Evolutionary conservation across 2,888 invertebrate genomes (phyloP).

Genomic region (Mesoligia furuncula): DNA sequence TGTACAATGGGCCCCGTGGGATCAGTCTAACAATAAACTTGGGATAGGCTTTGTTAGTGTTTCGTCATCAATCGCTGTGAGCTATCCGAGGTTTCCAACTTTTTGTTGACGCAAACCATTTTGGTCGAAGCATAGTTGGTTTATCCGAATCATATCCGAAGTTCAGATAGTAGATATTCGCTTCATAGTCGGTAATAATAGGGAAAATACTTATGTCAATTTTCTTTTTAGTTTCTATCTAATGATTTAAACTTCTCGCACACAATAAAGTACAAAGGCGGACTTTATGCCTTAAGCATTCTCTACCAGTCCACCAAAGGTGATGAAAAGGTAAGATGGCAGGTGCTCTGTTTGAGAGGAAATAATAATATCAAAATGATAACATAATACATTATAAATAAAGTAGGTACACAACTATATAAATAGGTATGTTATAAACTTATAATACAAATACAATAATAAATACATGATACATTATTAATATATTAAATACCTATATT

Average conservation of each 20-base stretch:
- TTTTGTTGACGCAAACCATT: constrained; percentile 45
- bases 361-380: too few species aligned
- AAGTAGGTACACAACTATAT: background rate
- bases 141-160: background rate
- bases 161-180: background rate
- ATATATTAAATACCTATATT: background rate
- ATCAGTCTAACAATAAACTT: constrained; percentile 63
- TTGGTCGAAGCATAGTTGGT: constrained; percentile 6
- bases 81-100: constrained; percentile 38
- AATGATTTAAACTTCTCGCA: background rate
- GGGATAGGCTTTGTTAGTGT: constrained; percentile 65
- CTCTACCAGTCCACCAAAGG: background rate
- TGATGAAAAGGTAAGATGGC: background rate
- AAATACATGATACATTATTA: background rate
- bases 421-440: background rate
- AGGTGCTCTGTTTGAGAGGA: background rate
- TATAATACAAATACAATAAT: background rate
- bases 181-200: background rate
- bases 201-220: background rate
- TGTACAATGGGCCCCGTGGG: constrained; percentile 53
- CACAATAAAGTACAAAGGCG: background rate
- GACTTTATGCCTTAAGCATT: too few species aligned
- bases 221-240: background rate
- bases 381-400: background rate
- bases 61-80: constrained; percentile 56